Base-by-base conservation (phyloP, 2,888 invertebrate species). In the Hydrotaea diabolus region DNA sequence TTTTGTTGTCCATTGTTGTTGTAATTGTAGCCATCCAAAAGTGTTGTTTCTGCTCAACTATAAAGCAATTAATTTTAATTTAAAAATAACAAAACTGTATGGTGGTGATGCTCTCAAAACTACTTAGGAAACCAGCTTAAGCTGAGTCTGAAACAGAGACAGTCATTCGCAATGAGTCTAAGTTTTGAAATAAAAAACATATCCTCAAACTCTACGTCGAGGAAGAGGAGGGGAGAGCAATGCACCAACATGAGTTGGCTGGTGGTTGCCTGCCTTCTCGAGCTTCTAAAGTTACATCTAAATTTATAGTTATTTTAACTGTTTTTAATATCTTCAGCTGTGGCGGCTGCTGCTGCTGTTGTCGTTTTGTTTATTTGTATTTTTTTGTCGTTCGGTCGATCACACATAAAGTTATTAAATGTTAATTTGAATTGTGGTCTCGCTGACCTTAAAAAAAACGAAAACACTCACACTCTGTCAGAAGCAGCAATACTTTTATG, bases 351-450 rank as follows among this genome's bases (percentile, higher is more conserved):
- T 69, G 55, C 46, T 69, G 11, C 43, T 69, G 23, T 31, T 21
- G n/a, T 31, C 31, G 31, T 31, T 31, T 31, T 31, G 31, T 31
- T 7, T n/a, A n/a, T n/a, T n/a, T n/a, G n/a, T n/a, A n/a, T n/a
- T n/a, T n/a, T n/a, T n/a, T n/a, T n/a, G n/a, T n/a, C n/a, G n/a
- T n/a, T n/a, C n/a, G n/a, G n/a, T n/a, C n/a, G n/a, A n/a, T 4
- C 31, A 31, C 31, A 31, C 7, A 31, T 31, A 31, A 31, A 31
- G 3, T 77, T 55, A 55, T 76, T 64, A 57, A 76, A 76, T 53
- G 53, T 72, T 62, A 62, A 78, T 78, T 72, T 78, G 49, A 72
- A 72, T 78, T 79, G 64, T 79, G 43, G 73, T 79, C 64, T 73
- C 36, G 53, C 13, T 79, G 73, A 73, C 79, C 73, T 79, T 79